Evolutionary conservation across 2,888 invertebrate species (phyloP).

Genomic region (Lordiphosa andalusiaca): DNA sequence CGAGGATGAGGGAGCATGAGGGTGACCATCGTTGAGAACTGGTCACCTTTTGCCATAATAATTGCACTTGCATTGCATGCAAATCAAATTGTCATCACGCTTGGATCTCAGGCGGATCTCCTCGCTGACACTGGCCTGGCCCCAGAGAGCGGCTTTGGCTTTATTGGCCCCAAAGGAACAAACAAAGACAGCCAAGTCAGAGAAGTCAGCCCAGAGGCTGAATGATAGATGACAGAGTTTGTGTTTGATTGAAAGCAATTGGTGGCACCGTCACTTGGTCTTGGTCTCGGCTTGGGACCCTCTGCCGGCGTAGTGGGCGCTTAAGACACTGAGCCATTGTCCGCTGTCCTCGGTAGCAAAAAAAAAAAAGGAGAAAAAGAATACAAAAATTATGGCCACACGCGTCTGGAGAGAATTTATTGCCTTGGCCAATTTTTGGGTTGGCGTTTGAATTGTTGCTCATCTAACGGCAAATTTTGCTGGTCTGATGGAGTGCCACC

Average conservation of each 20-base stretch:
- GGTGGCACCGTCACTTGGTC: constrained; percentile 73
- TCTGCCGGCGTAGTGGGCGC: constrained; percentile 29
- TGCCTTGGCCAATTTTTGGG: constrained; percentile 41
- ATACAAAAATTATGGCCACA: constrained; percentile 58
- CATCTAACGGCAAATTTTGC: constrained; percentile 45
- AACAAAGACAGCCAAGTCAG: constrained; percentile 15
- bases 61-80: constrained; percentile 79
- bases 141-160: constrained; percentile 58
- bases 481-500: constrained; percentile 35
- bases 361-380: too few relatives aligned
- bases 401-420: constrained; percentile 55
- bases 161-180: constrained; percentile 74
- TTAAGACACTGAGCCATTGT: constrained; percentile 14
- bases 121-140: background rate
- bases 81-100: constrained; percentile 79
- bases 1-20: constrained; percentile 17
- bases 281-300: constrained; percentile 17
- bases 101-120: constrained; percentile 37
- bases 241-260: constrained; percentile 79
- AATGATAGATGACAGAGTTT: constrained; percentile 78
- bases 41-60: constrained; percentile 77
- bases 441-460: constrained; percentile 45
- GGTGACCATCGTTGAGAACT: constrained; percentile 42
- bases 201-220: constrained; percentile 36
- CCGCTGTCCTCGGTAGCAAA: constrained; percentile 16